Evolutionary conservation across 1,140 invertebrate species (phyloP).

Genomic region (Drosophila busckii): DNA sequence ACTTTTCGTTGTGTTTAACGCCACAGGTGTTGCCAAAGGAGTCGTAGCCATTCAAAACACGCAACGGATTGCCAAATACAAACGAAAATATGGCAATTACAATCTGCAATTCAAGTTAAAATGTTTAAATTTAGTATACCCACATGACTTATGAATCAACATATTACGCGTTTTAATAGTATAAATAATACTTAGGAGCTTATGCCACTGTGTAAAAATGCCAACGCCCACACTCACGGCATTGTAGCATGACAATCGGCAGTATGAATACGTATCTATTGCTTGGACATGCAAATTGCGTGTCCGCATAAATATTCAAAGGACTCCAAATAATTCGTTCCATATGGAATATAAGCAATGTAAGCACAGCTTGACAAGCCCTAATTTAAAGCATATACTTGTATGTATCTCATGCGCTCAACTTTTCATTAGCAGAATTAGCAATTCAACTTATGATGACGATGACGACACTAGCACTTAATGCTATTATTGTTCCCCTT

Average conservation of each 20-base stretch:
- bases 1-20: constrained; percentile 86
- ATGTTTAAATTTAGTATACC: constrained; percentile 3
- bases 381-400: constrained; percentile 12
- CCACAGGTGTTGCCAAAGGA: constrained; percentile 98
- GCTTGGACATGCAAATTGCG: constrained; percentile 29
- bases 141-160: constrained; percentile 11
- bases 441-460: constrained; percentile 42
- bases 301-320: constrained; percentile 12
- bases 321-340: background rate
- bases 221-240: constrained; percentile 54
- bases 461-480: constrained; percentile 42
- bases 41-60: constrained; percentile 95
- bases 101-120: constrained; percentile 80
- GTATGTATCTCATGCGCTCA: constrained; percentile 25
- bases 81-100: constrained; percentile 92
- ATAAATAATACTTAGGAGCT: background rate
- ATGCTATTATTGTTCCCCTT: constrained; percentile 17
- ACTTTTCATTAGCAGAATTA: constrained; percentile 47
- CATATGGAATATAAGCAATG: background rate
- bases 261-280: constrained; percentile 23
- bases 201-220: constrained; percentile 14
- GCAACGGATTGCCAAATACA: constrained; percentile 91
- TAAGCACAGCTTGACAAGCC: constrained; percentile 1
- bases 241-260: constrained; percentile 29
- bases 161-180: background rate